Evolutionary conservation across 2,113 vertebrate genomes (phyloP).

Genomic region (Anoura caudifer): DNA sequence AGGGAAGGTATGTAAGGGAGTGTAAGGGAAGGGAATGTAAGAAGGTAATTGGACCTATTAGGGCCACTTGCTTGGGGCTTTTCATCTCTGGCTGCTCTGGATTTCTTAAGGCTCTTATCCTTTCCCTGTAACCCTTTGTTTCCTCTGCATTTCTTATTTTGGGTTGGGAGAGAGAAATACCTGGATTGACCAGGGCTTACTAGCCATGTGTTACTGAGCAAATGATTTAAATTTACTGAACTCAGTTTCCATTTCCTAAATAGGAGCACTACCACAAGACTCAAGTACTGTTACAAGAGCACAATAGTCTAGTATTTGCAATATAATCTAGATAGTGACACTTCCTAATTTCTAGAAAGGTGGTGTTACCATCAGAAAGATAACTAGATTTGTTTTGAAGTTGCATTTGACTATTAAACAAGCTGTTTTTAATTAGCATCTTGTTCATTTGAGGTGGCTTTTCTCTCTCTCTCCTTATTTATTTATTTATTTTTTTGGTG

Average conservation of each 20-base stretch:
- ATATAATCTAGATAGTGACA: background rate
- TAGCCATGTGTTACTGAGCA: background rate
- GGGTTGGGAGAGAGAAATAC: background rate
- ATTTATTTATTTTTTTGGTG: background rate
- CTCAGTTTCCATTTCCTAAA: background rate
- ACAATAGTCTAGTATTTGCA: background rate
- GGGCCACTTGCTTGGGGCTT: background rate
- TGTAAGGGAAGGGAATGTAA: background rate
- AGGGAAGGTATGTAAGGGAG: background rate
- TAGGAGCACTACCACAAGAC: background rate
- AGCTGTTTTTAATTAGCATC: background rate
- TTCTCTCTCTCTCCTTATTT: background rate
- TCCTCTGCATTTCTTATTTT: slow-evolving; percentile 3
- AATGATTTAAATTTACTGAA: background rate
- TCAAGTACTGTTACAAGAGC: background rate
- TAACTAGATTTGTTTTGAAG: background rate
- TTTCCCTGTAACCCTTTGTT: background rate
- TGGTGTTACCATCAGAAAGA: background rate
- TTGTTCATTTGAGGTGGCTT: background rate
- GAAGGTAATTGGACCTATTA: background rate
- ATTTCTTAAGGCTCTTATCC: background rate
- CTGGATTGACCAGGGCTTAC: background rate
- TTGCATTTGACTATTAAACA: background rate
- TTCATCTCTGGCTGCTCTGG: background rate
- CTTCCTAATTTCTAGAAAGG: background rate